Conservation (phyloP, 2,888 invertebrate genomes). For the Calameuta pallipes region DNA sequence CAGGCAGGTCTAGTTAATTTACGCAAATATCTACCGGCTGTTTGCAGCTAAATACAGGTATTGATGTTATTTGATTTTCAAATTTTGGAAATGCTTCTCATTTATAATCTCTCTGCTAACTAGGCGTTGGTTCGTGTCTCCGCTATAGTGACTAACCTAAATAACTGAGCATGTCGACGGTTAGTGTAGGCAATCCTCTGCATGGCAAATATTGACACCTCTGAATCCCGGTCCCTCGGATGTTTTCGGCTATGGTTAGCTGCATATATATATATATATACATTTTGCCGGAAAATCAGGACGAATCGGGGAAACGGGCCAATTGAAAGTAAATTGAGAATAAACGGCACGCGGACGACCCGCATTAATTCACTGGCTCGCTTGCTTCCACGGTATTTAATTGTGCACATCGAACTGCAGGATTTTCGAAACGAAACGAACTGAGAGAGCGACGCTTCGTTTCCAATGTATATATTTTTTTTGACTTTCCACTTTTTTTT, state of each 20-base stretch:
- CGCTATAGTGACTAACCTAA: background rate
- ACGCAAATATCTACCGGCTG: background rate
- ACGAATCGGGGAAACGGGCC: background rate
- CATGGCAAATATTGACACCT: background rate
- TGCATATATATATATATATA: background rate
- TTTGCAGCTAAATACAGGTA: background rate
- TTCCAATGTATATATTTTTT: background rate
- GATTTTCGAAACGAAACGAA: background rate
- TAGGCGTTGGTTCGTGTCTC: background rate
- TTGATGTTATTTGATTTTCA: background rate
- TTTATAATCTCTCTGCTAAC: background rate
- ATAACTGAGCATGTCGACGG: background rate
- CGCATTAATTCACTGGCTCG: background rate
- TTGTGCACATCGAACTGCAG: background rate
- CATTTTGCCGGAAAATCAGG: background rate
- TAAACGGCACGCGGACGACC: background rate
- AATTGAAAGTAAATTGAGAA: constrained; percentile 3
- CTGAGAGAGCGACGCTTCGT: background rate
- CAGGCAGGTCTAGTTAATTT: background rate
- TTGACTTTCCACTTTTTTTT: background rate
- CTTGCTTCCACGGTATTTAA: constrained; percentile 1
- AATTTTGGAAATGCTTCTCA: background rate
- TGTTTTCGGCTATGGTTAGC: background rate
- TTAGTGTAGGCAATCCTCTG: background rate
- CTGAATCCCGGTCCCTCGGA: background rate